Percentiles rank a stretch among this genome's conserved stretches.
Conservation (phyloP, 2,113 vertebrate species). For the Motacilla tschutschensis region DNA sequence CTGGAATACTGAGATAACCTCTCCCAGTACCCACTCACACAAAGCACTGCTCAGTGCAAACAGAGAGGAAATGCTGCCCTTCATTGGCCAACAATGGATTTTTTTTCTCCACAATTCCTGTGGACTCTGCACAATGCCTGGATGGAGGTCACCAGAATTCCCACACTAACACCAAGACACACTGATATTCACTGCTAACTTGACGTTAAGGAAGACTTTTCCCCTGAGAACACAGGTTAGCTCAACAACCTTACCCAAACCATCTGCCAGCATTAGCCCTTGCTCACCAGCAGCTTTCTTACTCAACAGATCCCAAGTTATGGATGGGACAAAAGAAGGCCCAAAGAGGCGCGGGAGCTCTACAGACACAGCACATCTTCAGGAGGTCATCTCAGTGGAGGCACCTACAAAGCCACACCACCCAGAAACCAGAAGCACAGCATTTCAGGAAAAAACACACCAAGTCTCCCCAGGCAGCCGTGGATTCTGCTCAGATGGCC, state of each 20-base stretch:
- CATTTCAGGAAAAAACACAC: no score
- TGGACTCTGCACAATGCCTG: neutral
- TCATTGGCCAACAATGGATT: neutral
- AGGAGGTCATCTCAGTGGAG: neutral
- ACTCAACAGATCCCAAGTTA: neutral
- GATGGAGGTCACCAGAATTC: neutral
- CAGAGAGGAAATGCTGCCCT: neutral
- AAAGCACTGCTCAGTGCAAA: neutral
- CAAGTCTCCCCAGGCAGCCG: neutral
- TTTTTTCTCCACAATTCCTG: neutral
- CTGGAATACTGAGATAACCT: neutral
- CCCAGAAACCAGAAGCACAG: neutral
- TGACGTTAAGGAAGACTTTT: accelerated
- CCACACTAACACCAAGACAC: neutral
- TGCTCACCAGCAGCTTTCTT: neutral
- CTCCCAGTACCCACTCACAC: neutral
- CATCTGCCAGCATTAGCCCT: neutral
- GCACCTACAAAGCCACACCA: neutral
- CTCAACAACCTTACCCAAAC: neutral
- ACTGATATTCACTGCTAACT: accelerated
- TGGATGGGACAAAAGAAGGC: accelerated
- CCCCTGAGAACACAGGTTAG: accelerated
- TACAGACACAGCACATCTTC: neutral
- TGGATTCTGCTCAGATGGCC: neutral
- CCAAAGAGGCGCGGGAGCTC: neutral